A percentile compares a stretch with the other conserved stretches of the same genome.
phyloP scores from a whole-genome alignment of 2,113 vertebrate genomes.

The Sphyrna mokarran region DNA sequence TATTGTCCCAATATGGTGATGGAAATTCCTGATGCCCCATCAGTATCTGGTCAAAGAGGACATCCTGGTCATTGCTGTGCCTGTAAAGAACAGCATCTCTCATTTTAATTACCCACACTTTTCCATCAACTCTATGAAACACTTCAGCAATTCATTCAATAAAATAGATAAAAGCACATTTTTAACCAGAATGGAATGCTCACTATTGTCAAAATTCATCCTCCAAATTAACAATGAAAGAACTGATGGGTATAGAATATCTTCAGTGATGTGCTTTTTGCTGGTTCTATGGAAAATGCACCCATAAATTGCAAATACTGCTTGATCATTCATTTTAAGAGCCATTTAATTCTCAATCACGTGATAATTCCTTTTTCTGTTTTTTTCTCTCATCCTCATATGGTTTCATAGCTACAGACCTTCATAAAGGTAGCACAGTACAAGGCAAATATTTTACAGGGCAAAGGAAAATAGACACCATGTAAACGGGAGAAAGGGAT shows the following conservation, averaged over 20 bases:
- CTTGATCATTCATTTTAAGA: background rate
- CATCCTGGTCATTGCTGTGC: slow-evolving; percentile 82
- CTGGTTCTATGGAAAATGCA: background rate
- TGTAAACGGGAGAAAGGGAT: background rate
- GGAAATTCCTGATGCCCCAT: slow-evolving; percentile 86
- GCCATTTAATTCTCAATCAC: background rate
- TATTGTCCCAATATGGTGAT: slow-evolving; percentile 83
- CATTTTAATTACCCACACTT: background rate
- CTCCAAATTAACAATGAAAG: background rate
- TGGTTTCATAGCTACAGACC: no score
- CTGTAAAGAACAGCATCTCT: slow-evolving; percentile 47
- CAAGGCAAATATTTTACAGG: background rate
- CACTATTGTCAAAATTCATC: background rate
- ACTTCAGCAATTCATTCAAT: background rate
- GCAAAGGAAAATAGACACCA: background rate
- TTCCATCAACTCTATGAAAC: background rate
- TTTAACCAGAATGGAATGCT: background rate
- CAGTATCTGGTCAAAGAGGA: slow-evolving; percentile 87
- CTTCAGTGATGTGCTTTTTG: background rate
- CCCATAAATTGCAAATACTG: background rate
- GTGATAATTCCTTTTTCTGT: background rate
- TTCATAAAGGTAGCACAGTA: background rate
- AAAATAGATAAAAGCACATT: background rate
- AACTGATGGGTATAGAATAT: background rate
- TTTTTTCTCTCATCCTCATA: background rate